Evolutionary conservation across 2,888 invertebrate genomes (phyloP), one percentile per base, ranked within the genome.

Genomic region (Phorcus lineatus): DNA sequence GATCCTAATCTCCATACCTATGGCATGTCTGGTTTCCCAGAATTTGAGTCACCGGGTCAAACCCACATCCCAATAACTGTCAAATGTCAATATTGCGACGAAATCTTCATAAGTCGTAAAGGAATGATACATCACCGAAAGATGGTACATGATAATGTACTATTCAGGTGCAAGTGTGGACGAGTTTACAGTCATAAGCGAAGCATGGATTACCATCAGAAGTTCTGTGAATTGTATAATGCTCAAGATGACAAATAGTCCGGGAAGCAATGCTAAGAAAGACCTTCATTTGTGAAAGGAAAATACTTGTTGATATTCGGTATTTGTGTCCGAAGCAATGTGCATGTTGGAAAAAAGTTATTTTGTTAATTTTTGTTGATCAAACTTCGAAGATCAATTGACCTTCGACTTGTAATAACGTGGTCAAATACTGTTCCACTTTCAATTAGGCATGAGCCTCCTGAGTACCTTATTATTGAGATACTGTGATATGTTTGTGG

Each of bases 161-260:
- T 36, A 9, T 70, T 70, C 70, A 70, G 31, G 0, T 70, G 70
- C 40, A 16, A 17, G 40, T 70, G 70, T 40, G 70, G 70, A 2
- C 16, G 40, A 36, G 40, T 70, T 2, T 70, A 70, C 36, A 70
- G 36, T 36, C 70, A 70, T 36, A 70, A 36, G 19, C 70, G 70
- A 17, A 70, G 70, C 70, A 70, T 70, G 70, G n/a, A 28, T 6
- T 70, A 36, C 70, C 70, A 70, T 40, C 70, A 70, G 19, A 70
- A 70, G 70, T 31, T 36, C 6, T 70, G 70, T 70, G 3, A 19
- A 36, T 16, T 70, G 40, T 40, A 70, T 70, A 0, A 40, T 17
- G n/a, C 70, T 19, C 28, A 17, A 28, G 17, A 16, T 24, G 57
- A 57, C 22, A 57, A 57, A n/a, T 57, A 13, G 24, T 36, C 7